Percentiles rank a stretch among this genome's conserved stretches.
phyloP scores from a whole-genome alignment of 2,888 invertebrate genomes.

The Epirrhoe tristata region DNA sequence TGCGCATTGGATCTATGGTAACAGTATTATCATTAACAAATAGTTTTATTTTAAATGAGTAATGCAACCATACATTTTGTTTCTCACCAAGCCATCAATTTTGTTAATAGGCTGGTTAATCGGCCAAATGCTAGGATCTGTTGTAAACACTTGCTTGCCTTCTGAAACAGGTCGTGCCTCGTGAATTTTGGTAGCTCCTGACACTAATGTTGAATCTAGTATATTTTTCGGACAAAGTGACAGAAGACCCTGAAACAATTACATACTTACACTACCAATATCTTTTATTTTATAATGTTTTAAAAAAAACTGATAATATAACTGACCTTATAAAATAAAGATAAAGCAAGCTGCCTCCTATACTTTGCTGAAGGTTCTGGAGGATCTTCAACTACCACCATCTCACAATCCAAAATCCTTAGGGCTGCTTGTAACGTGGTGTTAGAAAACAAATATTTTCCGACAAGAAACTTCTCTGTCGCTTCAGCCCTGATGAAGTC shows the following conservation, averaged over 20 bases:
- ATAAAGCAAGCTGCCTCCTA: slow-evolving; percentile 85
- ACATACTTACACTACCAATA: background rate
- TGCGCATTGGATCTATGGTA: slow-evolving; percentile 81
- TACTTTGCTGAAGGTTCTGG: slow-evolving; percentile 85
- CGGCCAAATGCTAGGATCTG: slow-evolving; percentile 87
- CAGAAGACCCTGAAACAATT: slow-evolving; percentile 50
- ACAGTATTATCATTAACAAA: background rate
- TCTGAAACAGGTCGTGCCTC: slow-evolving; percentile 67
- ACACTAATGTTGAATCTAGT: slow-evolving; percentile 45
- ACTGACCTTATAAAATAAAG: slow-evolving; percentile 85
- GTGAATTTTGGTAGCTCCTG: slow-evolving; percentile 51
- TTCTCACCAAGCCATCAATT: slow-evolving; percentile 81
- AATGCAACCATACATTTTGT: too few relatives aligned
- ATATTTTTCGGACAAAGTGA: slow-evolving; percentile 51
- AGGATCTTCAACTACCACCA: slow-evolving; percentile 60
- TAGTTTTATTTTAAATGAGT: too few relatives aligned
- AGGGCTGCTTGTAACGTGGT: slow-evolving; percentile 70
- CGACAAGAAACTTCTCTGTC: slow-evolving; percentile 79
- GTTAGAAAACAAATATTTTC: slow-evolving; percentile 70
- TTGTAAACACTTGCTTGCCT: slow-evolving; percentile 87
- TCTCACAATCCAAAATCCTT: slow-evolving; percentile 55
- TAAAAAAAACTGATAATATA: background rate
- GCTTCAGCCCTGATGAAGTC: slow-evolving; percentile 74
- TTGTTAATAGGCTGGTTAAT: slow-evolving; percentile 88
- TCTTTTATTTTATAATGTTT: background rate